Evolutionary conservation across 2,888 invertebrate species (phyloP), one percentile per base, ranked within the genome.

Genomic region (Nephrotoma guestfalica): DNA sequence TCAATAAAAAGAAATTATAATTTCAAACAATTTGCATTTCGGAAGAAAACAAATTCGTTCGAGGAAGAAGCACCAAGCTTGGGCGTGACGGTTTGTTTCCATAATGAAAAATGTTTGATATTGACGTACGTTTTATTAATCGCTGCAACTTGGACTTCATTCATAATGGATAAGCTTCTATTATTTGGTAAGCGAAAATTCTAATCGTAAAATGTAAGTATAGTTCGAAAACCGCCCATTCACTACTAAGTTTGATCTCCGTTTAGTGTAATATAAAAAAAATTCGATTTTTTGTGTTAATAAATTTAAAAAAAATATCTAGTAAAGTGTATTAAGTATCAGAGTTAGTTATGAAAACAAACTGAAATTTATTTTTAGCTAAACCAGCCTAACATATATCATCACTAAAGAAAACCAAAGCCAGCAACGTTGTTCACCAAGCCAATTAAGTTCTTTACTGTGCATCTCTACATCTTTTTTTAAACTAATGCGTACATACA

Each of bases 301-400:
- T 71, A 71, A 71, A 9, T 30, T 30, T 30, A 51, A 51, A 51
- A 51, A 30, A 30, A n/a, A n/a, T n/a, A 71, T 13, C 4, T 30
- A 71, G 30, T 71, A 71, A 18, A 30, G 30, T 71, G 43, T 43
- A 9, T 43, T 43, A 43, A 9, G 43, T 43, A 43, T 1, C 11
- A 43, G 43, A 71, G 71, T 9, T 30, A 71, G 71, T 71, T 71
- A 71, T 71, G 71, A 71, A 71, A 71, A 51, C 18, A 71, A 41
- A 41, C 84, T 84, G 41, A 84, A 5, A 84, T 84, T 84, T 41
- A 41, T 84, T 88, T 89, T 88, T 89, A 91, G 90, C 90, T 90
- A 90, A 91, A 90, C 90, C 90, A 90, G 90, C 90, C 89, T 90
- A 90, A 90, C 90, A 90, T 90, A 89, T 90, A 90, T 89, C 90